These are phyloP conservation scores for Heliconius melpomene DNA, from an alignment of 1,140 invertebrate genomes.

Conservation along the genomic window DNA sequence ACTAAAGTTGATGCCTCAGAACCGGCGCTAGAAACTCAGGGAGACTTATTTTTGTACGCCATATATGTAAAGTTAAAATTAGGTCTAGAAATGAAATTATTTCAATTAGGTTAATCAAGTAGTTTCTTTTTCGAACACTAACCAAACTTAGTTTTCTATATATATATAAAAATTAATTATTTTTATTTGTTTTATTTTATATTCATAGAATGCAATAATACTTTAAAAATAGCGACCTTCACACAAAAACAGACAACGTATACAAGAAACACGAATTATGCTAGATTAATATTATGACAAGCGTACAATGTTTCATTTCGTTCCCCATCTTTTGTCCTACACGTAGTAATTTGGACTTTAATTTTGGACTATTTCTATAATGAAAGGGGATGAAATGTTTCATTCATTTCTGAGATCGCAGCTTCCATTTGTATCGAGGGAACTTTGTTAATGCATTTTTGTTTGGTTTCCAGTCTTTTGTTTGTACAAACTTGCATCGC, in stretches of 20 bases:
- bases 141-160: no score
- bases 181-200: no score
- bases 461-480: neutral
- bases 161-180: no score
- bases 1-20: no score
- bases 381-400: conserved; percentile 2
- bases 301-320: neutral
- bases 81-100: no score
- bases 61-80: no score
- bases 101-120: no score
- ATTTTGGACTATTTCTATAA: conserved; percentile 7
- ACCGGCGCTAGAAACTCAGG: no score
- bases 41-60: no score
- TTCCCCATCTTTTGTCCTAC: neutral
- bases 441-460: neutral
- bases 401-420: conserved; percentile 5
- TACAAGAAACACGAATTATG: neutral
- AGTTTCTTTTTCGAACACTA: no score
- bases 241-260: neutral
- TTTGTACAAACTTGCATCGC: no score
- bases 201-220: neutral
- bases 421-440: neutral
- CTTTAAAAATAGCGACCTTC: neutral
- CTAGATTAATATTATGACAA: conserved; percentile 8
- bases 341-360: conserved; percentile 7